These are phyloP conservation scores for Geodia barretti DNA, from an alignment of 37 sponge, comb jelly and placozoan genomes.

Conservation along the genomic window DNA sequence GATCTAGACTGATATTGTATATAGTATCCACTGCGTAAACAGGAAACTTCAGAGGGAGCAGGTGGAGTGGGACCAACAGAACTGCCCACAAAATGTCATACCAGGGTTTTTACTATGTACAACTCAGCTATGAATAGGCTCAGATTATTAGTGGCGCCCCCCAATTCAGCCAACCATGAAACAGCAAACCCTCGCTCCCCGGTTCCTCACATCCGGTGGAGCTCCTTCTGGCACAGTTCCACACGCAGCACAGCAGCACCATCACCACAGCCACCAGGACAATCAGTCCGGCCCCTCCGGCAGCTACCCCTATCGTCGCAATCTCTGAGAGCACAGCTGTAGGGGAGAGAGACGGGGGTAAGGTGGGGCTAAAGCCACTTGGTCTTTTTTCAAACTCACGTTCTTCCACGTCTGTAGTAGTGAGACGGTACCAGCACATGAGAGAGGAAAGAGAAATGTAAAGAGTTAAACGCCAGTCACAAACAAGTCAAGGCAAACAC, in stretches of 20 bases:
- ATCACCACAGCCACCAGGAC: constrained; percentile 15
- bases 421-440: not conserved
- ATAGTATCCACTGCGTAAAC: too few relatives aligned
- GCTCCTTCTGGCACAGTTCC: constrained; percentile 6
- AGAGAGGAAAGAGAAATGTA: not conserved
- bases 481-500: not conserved
- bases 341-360: not conserved
- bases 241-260: constrained; percentile 26
- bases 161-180: too few relatives aligned
- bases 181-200: too few relatives aligned
- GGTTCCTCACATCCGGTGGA: not conserved
- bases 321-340: not conserved
- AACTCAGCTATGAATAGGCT: too few relatives aligned
- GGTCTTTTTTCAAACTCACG: not conserved
- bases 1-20: too few relatives aligned
- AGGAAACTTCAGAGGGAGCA: too few relatives aligned
- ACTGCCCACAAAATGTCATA: too few relatives aligned
- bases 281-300: constrained; percentile 8
- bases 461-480: not conserved
- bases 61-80: too few relatives aligned
- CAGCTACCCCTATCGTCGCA: constrained; percentile 29
- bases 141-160: too few relatives aligned
- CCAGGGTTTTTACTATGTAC: too few relatives aligned
- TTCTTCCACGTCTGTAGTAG: not conserved
- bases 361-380: not conserved